phyloP scores from a whole-genome alignment of 2,113 vertebrate genomes.

The Pogonocichla stellata region DNA sequence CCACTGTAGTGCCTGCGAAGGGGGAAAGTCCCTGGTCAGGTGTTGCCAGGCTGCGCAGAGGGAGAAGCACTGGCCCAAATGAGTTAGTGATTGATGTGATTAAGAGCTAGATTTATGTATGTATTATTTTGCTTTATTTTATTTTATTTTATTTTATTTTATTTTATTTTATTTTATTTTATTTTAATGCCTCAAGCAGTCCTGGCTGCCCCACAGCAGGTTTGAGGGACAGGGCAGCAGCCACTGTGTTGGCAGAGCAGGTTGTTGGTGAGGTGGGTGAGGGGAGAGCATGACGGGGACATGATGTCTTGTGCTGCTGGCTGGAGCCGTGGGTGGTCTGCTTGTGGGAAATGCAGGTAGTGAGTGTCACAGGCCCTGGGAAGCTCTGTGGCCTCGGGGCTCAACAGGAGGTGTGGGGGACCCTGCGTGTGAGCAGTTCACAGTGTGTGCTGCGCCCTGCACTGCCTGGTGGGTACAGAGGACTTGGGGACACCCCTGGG shows the following conservation, averaged over 20 bases:
- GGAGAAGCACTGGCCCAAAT: not conserved
- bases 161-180: too few species aligned
- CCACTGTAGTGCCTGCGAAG: not conserved
- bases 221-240: not conserved
- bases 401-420: not conserved
- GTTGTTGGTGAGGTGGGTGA: fast-evolving
- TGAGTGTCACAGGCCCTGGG: fast-evolving
- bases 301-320: fast-evolving
- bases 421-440: fast-evolving
- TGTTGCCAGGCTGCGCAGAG: not conserved
- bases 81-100: not conserved
- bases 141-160: too few species aligned
- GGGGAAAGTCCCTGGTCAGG: not conserved
- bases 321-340: not conserved
- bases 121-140: too few species aligned
- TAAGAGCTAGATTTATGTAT: not conserved
- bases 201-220: not conserved
- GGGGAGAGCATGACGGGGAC: fast-evolving
- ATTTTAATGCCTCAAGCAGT: too few species aligned
- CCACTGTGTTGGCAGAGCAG: not conserved
- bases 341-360: not conserved
- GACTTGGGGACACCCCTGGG: too few species aligned
- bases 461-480: not conserved
- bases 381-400: fast-evolving
- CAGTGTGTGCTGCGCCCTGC: not conserved